phyloP scores from a whole-genome alignment of 2,113 vertebrate genomes.

The Probosciger aterrimus region DNA sequence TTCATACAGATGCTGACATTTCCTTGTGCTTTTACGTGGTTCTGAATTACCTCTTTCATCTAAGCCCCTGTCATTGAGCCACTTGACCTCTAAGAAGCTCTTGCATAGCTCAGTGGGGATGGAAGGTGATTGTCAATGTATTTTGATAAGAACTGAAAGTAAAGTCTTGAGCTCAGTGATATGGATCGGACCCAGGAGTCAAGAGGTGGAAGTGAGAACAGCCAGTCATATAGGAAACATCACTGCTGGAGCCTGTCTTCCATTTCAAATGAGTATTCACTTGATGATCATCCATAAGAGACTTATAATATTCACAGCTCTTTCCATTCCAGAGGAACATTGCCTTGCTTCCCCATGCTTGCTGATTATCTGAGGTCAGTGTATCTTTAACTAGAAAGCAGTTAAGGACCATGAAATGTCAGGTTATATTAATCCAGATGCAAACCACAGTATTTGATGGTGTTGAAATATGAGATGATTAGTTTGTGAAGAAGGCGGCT shows the following conservation, averaged over 20 bases:
- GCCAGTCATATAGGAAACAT: accelerated
- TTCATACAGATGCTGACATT: not conserved
- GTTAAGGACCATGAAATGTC: slow-evolving; percentile 56
- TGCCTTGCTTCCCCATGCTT: not conserved
- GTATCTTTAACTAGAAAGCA: slow-evolving; percentile 35
- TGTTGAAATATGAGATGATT: slow-evolving; percentile 83
- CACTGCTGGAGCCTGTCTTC: not conserved
- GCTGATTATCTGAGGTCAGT: slow-evolving; percentile 2
- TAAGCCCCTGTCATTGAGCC: not conserved
- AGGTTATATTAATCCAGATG: slow-evolving; percentile 27
- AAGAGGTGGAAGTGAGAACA: not conserved
- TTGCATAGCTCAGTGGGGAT: not conserved
- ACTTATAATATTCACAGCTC: not conserved
- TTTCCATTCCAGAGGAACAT: not conserved
- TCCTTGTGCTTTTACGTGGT: not conserved
- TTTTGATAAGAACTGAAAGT: not conserved
- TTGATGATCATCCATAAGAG: not conserved
- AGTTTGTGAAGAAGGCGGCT: slow-evolving; percentile 68
- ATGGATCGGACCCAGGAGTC: not conserved
- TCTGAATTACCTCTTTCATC: not conserved
- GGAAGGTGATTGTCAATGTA: not conserved
- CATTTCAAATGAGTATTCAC: not conserved
- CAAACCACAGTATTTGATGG: slow-evolving; percentile 74
- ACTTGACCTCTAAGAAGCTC: not conserved
- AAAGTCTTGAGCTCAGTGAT: not conserved